Evolutionary conservation across 2,113 vertebrate species (phyloP), one percentile per base, ranked within the genome.

Genomic region (Sphaerodactylus townsendi): DNA sequence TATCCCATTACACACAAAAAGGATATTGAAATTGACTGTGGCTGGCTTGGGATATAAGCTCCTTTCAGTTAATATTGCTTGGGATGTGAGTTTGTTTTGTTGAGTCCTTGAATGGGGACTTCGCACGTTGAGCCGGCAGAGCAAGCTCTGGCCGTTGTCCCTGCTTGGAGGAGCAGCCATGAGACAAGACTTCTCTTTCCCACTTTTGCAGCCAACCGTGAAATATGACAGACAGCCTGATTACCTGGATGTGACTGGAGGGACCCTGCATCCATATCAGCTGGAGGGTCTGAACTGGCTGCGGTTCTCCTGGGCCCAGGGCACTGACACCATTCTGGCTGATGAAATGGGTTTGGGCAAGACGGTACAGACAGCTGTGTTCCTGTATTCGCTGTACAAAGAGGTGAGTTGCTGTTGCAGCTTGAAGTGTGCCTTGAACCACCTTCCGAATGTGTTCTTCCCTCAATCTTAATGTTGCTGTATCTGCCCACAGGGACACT

Each of bases 341-440:
- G 98, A 99, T 87, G 98, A 99, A 93, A 99, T 99, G 98, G 98
- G 98, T 65, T 95, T 99, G 76, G 98, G 98, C 79, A 99, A 99
- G 92, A 99, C 98, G 1, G 98, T 99, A 3, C 98, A 99, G 94
- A 99, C 98, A 0, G 98, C 98, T 1, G 98, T 99, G 82, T 99
- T 99, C 87, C 96, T 99, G 8, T 99, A 99, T 85, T 99, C 98
- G 0, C 95, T 99, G 25, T 99, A 99, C 89, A 99, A 99, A 88
- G 98, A 99, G 98, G 98, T 99, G 86, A 94, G 89, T 70, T 44
- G 41, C 56, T 37, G 68, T 35, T 13, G 14, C 35, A 4, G 2
- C 75, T 82, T 35, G n/a, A 7, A 74, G 33, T 4, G 71, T 1
- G 7, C 71, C 53, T 62, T 3, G 59, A 28, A 28, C 48, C 39